Evolutionary conservation across 2,113 vertebrate genomes (phyloP).

Genomic region (Ptyas mucosa): DNA sequence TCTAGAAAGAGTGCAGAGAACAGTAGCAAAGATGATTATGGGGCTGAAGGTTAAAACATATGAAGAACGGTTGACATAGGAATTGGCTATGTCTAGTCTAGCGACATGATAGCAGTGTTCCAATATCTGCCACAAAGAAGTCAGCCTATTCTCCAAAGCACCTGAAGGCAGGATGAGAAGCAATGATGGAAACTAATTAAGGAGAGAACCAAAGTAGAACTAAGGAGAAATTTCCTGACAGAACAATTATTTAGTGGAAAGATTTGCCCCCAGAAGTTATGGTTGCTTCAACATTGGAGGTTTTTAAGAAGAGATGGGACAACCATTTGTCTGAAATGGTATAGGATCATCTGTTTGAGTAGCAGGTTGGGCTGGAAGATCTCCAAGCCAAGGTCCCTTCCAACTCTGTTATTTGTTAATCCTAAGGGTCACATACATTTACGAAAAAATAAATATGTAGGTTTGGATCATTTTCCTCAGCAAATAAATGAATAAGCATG

Average conservation of each 20-base stretch:
- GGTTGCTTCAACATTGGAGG: background rate
- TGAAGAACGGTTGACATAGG: too few relatives aligned
- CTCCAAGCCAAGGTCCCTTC: background rate
- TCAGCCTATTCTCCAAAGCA: background rate
- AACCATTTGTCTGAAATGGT: background rate
- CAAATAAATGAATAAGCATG: background rate
- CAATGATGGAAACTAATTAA: background rate
- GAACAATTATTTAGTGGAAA: background rate
- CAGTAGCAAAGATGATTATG: too few relatives aligned
- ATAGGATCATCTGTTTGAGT: background rate
- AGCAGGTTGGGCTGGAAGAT: background rate
- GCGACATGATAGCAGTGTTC: too few relatives aligned
- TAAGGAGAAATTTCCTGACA: background rate
- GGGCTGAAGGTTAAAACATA: too few relatives aligned
- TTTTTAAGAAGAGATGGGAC: background rate
- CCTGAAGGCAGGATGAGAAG: background rate
- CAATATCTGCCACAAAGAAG: too few relatives aligned
- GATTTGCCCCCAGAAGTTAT: background rate
- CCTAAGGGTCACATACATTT: background rate
- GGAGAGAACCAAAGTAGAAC: background rate
- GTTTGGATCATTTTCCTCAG: background rate
- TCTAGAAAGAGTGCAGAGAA: too few relatives aligned
- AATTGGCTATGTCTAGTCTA: too few relatives aligned
- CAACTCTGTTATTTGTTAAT: background rate
- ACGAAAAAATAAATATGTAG: background rate